Evolutionary conservation across 1,140 invertebrate genomes (phyloP), one percentile per base, ranked within the genome.

Genomic region (Ectropis grisescens): DNA sequence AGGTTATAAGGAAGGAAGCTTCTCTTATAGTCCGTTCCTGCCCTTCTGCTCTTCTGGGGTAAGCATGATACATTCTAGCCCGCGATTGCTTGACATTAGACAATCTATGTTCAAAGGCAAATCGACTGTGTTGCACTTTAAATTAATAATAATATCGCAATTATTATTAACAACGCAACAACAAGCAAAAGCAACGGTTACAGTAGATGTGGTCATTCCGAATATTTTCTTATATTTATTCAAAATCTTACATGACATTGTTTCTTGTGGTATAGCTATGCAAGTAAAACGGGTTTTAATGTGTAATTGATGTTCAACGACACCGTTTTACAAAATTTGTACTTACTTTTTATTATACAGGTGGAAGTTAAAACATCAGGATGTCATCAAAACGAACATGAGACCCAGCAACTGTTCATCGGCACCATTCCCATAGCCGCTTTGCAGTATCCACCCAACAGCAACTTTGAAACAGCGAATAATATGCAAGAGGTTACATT

Each of bases 381-480:
- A 11, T 79, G 85, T 22, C 19, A 5, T 13, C 86, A 90, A 13
- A 85, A 89, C 69, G 70, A 87, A 5, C 71, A 79, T n/a, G 82
- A 81, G 1, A 81, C 82, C 16, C 79, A 84, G 11, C 62, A 78
- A 0, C 72, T 91, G 8, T 82, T 85, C 1, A 84, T 92, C 33
- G 90, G 90, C 6, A 89, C 87, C 9, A 71, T 90, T 30, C 89
- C 90, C 2, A 47, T 86, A 27, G 58, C 60, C 0, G 70, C 4
- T 64, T 70, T 11, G n/a, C 70, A 75, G 40, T 79, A 85, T 13
- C 71, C 16, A 19, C 3, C 16, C 16, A 3, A 19, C 8, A 19
- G 16, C 16, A n/a, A n/a, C n/a, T n/a, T n/a, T n/a, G n/a, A n/a
- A n/a, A n/a, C n/a, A n/a, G n/a, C n/a, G n/a, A n/a, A n/a, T 1